Evolutionary conservation across 2,888 invertebrate genomes (phyloP).

Genomic region (Drosophila mimica): DNA sequence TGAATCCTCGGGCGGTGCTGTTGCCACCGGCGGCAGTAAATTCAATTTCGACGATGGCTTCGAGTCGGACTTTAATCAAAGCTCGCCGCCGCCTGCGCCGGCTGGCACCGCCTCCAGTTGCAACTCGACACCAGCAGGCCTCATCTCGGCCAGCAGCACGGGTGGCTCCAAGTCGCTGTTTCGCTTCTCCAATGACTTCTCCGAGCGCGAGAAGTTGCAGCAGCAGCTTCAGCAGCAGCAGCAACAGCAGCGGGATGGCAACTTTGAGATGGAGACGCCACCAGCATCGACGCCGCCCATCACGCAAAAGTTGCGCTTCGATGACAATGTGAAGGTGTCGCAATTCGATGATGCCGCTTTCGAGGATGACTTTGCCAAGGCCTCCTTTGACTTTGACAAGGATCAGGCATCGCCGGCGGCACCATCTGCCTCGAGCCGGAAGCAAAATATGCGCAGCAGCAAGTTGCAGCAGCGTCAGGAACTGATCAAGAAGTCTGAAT

Average conservation of each 20-base stretch:
- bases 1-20: slow-evolving; percentile 66
- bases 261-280: slow-evolving; percentile 68
- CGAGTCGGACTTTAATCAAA: slow-evolving; percentile 85
- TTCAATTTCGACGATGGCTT: slow-evolving; percentile 85
- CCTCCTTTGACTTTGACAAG: slow-evolving; percentile 84
- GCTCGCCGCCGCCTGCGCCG: slow-evolving; percentile 80
- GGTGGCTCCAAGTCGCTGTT: slow-evolving; percentile 83
- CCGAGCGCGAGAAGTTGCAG: slow-evolving; percentile 84
- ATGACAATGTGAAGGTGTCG: slow-evolving; percentile 89
- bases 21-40: slow-evolving; percentile 60
- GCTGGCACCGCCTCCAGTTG: slow-evolving; percentile 82
- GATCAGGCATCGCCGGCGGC: slow-evolving; percentile 72
- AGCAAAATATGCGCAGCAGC: slow-evolving; percentile 83
- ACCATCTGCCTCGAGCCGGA: slow-evolving; percentile 56
- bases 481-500: slow-evolving; percentile 94
- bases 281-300: slow-evolving; percentile 72
- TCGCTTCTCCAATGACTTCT: slow-evolving; percentile 88
- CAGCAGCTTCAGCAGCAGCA: slow-evolving; percentile 59
- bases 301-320: slow-evolving; percentile 86
- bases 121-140: slow-evolving; percentile 79
- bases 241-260: slow-evolving; percentile 48
- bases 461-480: slow-evolving; percentile 86
- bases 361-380: slow-evolving; percentile 87
- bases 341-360: slow-evolving; percentile 84
- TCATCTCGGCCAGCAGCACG: slow-evolving; percentile 61